Conservation (phyloP, 1,140 invertebrate species). For the Cheumatopsyche charites region DNA sequence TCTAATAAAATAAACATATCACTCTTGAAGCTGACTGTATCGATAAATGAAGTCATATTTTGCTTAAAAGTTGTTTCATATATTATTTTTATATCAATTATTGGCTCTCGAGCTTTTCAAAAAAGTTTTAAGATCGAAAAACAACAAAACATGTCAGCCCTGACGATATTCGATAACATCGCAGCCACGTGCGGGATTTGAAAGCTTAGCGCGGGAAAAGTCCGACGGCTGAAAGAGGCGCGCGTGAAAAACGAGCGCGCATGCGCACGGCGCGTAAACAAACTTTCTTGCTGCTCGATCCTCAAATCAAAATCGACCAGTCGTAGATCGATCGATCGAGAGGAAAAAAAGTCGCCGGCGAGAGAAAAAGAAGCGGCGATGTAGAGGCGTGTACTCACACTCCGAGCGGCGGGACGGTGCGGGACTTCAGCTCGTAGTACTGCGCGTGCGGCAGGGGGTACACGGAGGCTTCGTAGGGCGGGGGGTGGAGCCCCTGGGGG, state of each 20-base stretch:
- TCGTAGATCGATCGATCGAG: no score
- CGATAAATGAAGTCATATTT: no score
- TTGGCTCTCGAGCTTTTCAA: no score
- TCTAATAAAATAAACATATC: no score
- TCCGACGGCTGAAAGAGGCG: background rate
- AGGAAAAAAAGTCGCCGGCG: no score
- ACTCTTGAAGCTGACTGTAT: no score
- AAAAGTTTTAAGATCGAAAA: no score
- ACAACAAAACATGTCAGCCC: no score
- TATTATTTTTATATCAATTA: no score
- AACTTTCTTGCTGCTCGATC: background rate
- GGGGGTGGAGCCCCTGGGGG: slow-evolving; percentile 3
- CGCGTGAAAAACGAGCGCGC: slow-evolving; percentile 1
- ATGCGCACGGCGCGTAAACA: slow-evolving; percentile 40
- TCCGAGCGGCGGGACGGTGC: slow-evolving; percentile 68
- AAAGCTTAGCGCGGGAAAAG: background rate
- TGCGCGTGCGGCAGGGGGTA: background rate
- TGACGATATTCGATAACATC: no score
- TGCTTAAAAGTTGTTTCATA: no score
- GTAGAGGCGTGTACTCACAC: slow-evolving; percentile 68
- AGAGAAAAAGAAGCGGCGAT: background rate
- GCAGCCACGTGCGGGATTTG: no score
- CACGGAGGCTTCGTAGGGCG: background rate
- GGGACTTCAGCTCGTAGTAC: slow-evolving; percentile 71
- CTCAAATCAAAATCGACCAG: background rate